Base-by-base conservation (phyloP, 2,797 vertebrate species). In the Nyctalus aviator region DNA sequence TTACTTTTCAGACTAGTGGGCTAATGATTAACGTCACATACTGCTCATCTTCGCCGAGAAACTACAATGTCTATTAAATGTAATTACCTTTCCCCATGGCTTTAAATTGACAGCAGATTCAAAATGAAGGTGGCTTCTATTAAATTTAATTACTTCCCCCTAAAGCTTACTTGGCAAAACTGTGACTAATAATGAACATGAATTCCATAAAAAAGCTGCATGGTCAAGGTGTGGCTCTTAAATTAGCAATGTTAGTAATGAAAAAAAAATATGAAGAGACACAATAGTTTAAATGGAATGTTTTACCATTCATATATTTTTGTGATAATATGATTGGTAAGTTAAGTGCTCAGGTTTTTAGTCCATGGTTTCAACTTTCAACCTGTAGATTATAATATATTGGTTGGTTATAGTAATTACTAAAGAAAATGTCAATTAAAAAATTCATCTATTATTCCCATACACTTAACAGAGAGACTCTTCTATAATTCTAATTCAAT, bases 51-150 rank as follows among this genome's bases (percentile, higher is more conserved):
- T 79, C 50, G 48, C 96, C 90, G 94, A 94, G 88, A 96, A 95
- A 92, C 94, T 96, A 90, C 94, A 8, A 17, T 77, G 84, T 97
- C 92, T 92, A 97, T 81, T 96, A 97, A 97, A 97, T 97, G 78
- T 93, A 98, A 98, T 96, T 97, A 97, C 97, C 92, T 97, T 98
- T 97, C 96, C 88, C 95, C 55, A 37, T 97, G 90, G 59, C 79
- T 97, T 97, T 97, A 97, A 96, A 97, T 94, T 97, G 97, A 97
- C 57, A 85, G 91, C 93, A 95, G 95, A 97, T 98, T 97, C 90
- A 97, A 95, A 96, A 84, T 94, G 86, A 97, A 68, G 89, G 95
- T 69, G 96, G 95, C 92, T 97, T 97, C 95, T 96, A 96, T 97
- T 93, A 96, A 97, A 97, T 89, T 94, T 96, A 96, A 96, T 97